Evolutionary conservation across 1,140 invertebrate genomes (phyloP).

Genomic region (Aricia agestis): DNA sequence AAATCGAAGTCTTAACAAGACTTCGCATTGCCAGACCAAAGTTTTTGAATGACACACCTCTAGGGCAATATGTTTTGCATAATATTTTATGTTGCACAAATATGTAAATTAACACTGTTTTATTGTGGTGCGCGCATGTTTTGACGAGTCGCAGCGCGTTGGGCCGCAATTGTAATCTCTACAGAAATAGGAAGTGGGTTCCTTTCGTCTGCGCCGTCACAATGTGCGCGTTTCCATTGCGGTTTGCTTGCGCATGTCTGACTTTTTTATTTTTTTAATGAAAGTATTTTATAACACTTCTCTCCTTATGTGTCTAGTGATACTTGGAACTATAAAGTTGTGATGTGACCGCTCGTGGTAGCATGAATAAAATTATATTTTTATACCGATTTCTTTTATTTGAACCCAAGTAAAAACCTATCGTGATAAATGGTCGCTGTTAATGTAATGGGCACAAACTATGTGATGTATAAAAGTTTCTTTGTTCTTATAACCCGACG

Average conservation of each 20-base stretch:
- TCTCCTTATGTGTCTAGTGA: conserved; percentile 34
- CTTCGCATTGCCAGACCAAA: not conserved
- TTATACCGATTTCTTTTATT: conserved; percentile 56
- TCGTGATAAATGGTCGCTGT: too few relatives aligned
- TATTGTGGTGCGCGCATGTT: conserved; percentile 23
- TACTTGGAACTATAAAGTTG: conserved; percentile 49
- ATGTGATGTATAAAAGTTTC: too few relatives aligned
- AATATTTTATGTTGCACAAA: conserved; percentile 28
- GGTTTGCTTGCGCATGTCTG: conserved; percentile 44
- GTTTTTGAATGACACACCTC: conserved; percentile 1
- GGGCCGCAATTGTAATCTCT: too few relatives aligned
- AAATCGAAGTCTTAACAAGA: conserved; percentile 11
- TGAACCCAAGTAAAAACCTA: not conserved
- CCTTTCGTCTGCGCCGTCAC: too few relatives aligned
- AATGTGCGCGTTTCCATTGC: conserved; percentile 25
- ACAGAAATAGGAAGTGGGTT: too few relatives aligned
- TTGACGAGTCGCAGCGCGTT: too few relatives aligned
- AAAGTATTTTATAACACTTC: conserved; percentile 70
- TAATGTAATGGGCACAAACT: too few relatives aligned
- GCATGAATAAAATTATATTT: conserved; percentile 66
- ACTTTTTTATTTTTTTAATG: conserved; percentile 67
- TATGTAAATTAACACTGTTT: conserved; percentile 26
- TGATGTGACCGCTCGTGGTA: conserved; percentile 52
- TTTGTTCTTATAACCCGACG: too few relatives aligned
- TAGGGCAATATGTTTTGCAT: not conserved